Percentiles rank a stretch among this genome's conserved stretches.
Evolutionary conservation across 2,113 vertebrate genomes (phyloP).

Genomic region (Phalacrocorax aristotelis): DNA sequence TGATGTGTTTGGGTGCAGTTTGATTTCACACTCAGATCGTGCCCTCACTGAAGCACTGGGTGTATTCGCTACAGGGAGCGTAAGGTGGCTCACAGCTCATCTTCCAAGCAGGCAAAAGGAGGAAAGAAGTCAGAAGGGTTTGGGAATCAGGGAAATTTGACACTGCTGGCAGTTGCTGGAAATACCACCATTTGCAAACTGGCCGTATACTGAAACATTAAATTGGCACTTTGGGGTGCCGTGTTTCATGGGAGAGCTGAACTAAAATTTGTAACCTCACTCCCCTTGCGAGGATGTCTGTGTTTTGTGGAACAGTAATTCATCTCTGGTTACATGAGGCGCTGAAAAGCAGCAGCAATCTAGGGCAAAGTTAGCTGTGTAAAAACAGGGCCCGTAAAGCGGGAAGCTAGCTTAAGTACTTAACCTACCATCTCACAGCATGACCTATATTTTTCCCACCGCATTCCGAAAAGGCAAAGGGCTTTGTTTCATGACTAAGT

Average conservation of each 20-base stretch:
- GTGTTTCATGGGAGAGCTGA: not conserved
- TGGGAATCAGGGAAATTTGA: not conserved
- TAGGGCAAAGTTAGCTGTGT: not conserved
- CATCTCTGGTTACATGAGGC: rapidly evolving
- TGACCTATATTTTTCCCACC: conserved; percentile 25
- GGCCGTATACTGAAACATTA: rapidly evolving
- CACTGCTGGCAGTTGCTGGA: not conserved
- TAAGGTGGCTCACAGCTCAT: not conserved
- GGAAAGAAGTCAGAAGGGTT: not conserved
- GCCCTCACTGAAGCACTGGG: not conserved
- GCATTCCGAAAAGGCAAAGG: not conserved
- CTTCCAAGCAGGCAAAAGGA: not conserved
- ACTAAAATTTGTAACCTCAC: not conserved
- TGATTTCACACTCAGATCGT: rapidly evolving
- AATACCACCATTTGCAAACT: not conserved
- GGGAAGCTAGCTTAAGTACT: not conserved
- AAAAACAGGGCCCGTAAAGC: not conserved
- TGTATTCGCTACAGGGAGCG: rapidly evolving
- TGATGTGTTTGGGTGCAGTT: not conserved
- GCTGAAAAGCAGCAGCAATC: not conserved
- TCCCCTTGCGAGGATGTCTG: not conserved
- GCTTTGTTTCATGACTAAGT: not conserved
- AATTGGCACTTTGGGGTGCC: rapidly evolving
- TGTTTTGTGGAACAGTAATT: not conserved
- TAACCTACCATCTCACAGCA: not conserved